A percentile compares a stretch with the other conserved stretches of the same genome.
Conservation (phyloP, 2,797 vertebrate species). For the Margarornis squamiger region DNA sequence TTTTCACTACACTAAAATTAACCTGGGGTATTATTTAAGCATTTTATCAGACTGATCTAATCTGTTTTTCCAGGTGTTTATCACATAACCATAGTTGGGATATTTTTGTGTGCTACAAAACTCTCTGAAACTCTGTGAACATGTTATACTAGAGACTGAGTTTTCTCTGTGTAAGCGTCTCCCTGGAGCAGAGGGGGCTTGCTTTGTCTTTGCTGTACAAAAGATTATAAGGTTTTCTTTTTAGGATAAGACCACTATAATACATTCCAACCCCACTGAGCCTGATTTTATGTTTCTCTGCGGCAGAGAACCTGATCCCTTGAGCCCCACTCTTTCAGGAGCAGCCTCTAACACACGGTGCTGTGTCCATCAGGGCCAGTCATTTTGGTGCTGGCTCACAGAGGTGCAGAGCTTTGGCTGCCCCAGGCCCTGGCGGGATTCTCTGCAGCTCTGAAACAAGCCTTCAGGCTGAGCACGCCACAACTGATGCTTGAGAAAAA, state of each 20-base stretch:
- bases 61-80: background rate
- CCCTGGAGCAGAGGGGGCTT: background rate
- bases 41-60: background rate
- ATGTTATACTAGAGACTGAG: background rate
- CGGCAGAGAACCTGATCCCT: background rate
- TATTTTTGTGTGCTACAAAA: background rate
- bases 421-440: fast-evolving
- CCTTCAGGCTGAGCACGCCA: fast-evolving
- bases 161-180: background rate
- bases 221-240: background rate
- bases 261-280: background rate
- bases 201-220: background rate
- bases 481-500: fast-evolving
- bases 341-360: fast-evolving
- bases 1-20: constrained; percentile 10
- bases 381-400: fast-evolving
- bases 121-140: background rate
- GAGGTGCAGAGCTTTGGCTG: background rate
- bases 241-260: background rate
- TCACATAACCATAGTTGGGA: background rate
- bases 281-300: background rate
- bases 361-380: fast-evolving
- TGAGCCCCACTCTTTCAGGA: background rate
- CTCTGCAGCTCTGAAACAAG: background rate
- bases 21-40: background rate